Percentiles rank a stretch among this genome's conserved stretches.
These are phyloP conservation scores for Charanyca ferruginea DNA, from an alignment of 2,888 invertebrate genomes.

Conservation along the genomic window DNA sequence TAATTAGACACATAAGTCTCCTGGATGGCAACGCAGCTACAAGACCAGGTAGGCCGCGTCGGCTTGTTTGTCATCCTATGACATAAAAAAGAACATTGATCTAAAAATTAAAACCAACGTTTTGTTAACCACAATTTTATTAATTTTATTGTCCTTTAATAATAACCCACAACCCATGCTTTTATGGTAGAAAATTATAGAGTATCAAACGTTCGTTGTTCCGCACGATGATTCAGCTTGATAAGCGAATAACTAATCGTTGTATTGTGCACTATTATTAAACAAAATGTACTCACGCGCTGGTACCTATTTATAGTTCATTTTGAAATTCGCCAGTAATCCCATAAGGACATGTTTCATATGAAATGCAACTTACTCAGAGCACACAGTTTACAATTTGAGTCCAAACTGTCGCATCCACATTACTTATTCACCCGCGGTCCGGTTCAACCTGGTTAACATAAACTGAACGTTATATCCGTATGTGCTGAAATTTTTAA, in stretches of 20 bases:
- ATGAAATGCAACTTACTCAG: constrained; percentile 35
- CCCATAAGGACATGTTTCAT: constrained; percentile 35
- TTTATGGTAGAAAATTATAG: constrained; percentile 41
- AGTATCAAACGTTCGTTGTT: constrained; percentile 39
- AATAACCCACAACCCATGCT: constrained; percentile 6
- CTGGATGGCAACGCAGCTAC: no score
- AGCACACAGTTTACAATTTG: constrained; percentile 55
- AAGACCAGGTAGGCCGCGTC: no score
- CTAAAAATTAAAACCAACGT: background rate
- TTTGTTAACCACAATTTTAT: constrained; percentile 1
- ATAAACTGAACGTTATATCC: constrained; percentile 52
- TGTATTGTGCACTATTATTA: constrained; percentile 20
- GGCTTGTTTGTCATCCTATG: no score
- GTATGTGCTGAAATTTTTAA: constrained; percentile 66
- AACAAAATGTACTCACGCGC: background rate
- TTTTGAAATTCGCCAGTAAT: constrained; percentile 4
- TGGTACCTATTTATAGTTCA: background rate
- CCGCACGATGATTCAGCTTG: constrained; percentile 24
- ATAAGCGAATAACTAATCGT: constrained; percentile 17
- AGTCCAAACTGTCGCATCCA: constrained; percentile 40
- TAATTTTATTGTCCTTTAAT: constrained; percentile 3
- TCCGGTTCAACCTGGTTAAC: constrained; percentile 35
- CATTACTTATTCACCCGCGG: constrained; percentile 51
- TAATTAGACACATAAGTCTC: no score
- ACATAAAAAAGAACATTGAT: no score